Evolutionary conservation across 1,140 invertebrate species (phyloP), one percentile per base, ranked within the genome.

Genomic region (Cyphomyrmex costatus): DNA sequence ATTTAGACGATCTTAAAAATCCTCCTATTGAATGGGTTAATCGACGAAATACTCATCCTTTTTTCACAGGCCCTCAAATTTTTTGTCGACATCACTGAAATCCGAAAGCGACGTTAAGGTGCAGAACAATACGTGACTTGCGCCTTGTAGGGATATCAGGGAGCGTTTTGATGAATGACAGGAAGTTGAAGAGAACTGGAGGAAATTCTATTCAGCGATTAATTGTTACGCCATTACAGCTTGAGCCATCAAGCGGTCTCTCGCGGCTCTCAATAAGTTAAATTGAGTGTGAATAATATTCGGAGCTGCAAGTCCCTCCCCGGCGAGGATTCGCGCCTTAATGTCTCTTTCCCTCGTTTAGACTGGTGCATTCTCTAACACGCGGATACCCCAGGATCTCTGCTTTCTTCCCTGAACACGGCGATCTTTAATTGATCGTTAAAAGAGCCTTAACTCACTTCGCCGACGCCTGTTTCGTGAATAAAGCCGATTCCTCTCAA

Each of bases 251-350:
- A 71, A 87, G 85, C 83, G 80, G 87, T 76, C 71, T 87, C 63
- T 84, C 73, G 53, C 56, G 86, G 30, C 66, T 77, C 79, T 92
- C 91, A 88, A 88, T 91, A 89, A 92, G 89, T 91, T 92, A 86
- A 93, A 93, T 93, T 90, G 92, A 92, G 91, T 76, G 92, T 92
- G 87, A 91, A 84, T 93, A 92, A 92, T 92, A 91, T 92, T 92
- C 61, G 82, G 90, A 92, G 86, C 82, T 88, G 73, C n/a, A 70
- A 71, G 56, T 85, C 70, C 88, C 73, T 12, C 33, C 46, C 76
- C 77, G 82, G 87, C 53, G 70, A 82, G 51, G 56, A 82, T 88
- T 92, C 85, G 12, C 70, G 36, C 78, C 87, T 89, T 91, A 92
- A 89, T 89, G 82, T 88, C 88, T 89, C 82, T 88, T 88, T 89